phyloP scores from a whole-genome alignment of 2,888 invertebrate genomes.

The Drosophila formosana region DNA sequence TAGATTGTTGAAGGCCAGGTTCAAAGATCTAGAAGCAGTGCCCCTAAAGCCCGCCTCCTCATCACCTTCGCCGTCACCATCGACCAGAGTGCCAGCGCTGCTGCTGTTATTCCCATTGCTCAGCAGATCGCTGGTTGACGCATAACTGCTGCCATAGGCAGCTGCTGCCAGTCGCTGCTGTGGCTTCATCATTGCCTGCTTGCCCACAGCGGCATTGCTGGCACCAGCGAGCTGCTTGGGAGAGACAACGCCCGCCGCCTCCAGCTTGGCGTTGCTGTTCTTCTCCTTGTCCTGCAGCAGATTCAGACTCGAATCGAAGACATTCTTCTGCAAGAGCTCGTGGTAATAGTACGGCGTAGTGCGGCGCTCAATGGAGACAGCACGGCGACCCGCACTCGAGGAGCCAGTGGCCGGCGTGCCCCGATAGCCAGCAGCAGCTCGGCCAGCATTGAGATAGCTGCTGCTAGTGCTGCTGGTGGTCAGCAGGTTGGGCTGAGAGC shows the following conservation, averaged over 20 bases:
- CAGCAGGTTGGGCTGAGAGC: slow-evolving; percentile 82
- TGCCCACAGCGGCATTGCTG: slow-evolving; percentile 6
- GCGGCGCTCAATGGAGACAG: slow-evolving; percentile 78
- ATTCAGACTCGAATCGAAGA: slow-evolving; percentile 85
- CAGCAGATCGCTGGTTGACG: slow-evolving; percentile 72
- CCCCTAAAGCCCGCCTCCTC: slow-evolving; percentile 59
- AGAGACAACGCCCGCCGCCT: slow-evolving; percentile 31
- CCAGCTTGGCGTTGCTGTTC: slow-evolving; percentile 62
- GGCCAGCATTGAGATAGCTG: slow-evolving; percentile 67
- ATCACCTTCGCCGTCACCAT: slow-evolving; percentile 65
- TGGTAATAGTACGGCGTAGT: slow-evolving; percentile 85
- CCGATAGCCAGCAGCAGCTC: slow-evolving; percentile 42
- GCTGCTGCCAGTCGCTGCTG: slow-evolving; percentile 64
- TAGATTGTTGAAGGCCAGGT: slow-evolving; percentile 62
- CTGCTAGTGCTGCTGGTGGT: slow-evolving; percentile 55
- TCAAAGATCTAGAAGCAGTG: slow-evolving; percentile 59
- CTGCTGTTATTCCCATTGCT: slow-evolving; percentile 71
- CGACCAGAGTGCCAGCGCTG: slow-evolving; percentile 76
- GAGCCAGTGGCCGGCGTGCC: slow-evolving; percentile 22
- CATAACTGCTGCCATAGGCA: slow-evolving; percentile 44
- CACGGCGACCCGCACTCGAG: slow-evolving; percentile 52
- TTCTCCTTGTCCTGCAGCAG: slow-evolving; percentile 78
- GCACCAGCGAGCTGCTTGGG: neutral
- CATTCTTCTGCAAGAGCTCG: slow-evolving; percentile 82
- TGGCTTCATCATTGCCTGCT: slow-evolving; percentile 58